phyloP scores from a whole-genome alignment of 2,797 vertebrate genomes.

The Phylloscopus collybita region DNA sequence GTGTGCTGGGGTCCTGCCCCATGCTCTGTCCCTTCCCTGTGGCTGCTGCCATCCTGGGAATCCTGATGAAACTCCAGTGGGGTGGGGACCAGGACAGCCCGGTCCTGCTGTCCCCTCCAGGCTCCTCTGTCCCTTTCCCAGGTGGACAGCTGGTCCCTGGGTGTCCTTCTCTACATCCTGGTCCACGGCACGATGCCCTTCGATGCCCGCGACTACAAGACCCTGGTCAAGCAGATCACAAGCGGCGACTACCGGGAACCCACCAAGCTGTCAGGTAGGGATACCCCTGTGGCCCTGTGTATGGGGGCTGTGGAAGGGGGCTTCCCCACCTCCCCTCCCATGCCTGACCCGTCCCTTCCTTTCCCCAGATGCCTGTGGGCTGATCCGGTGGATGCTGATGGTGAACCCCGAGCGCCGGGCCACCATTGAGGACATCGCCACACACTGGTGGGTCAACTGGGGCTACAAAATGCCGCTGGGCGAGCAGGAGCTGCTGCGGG shows the following conservation, averaged over 20 bases:
- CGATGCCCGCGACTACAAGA: constrained; percentile 90
- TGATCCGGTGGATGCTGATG: constrained; percentile 98
- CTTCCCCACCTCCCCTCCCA: fast-evolving
- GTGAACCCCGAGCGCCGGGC: constrained; percentile 95
- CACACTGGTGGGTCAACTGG: constrained; percentile 99
- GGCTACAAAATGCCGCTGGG: constrained; percentile 83
- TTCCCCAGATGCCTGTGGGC: constrained; percentile 91
- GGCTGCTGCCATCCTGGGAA: neutral
- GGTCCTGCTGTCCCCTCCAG: neutral
- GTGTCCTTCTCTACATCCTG: constrained; percentile 93
- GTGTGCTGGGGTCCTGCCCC: neutral
- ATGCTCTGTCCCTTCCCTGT: fast-evolving
- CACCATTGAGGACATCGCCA: constrained; percentile 90
- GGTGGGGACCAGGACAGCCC: neutral
- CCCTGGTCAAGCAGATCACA: constrained; percentile 92
- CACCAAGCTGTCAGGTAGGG: constrained; percentile 87
- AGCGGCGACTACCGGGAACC: constrained; percentile 91
- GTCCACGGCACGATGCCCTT: constrained; percentile 97
- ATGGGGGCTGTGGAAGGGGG: too few relatives aligned
- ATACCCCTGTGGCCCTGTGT: neutral
- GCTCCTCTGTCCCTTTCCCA: constrained; percentile 38
- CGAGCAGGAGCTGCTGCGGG: constrained; percentile 76
- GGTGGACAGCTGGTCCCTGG: constrained; percentile 98
- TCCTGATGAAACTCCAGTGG: too few relatives aligned
- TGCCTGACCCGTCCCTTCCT: neutral